phyloP scores from a whole-genome alignment of 2,888 invertebrate genomes.

The Caenorhabditis becei region DNA sequence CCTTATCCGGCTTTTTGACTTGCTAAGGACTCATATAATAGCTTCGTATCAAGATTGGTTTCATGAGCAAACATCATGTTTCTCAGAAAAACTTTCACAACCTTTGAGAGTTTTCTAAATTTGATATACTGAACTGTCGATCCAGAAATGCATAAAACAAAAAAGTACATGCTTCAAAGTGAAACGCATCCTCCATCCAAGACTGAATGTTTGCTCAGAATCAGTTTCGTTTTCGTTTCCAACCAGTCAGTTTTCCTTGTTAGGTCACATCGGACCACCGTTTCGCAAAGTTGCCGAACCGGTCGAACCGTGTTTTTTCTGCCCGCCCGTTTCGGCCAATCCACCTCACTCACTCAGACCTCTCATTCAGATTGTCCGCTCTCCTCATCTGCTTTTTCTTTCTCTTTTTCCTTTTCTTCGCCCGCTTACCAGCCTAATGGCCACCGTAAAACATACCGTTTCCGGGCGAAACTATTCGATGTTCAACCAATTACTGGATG shows the following conservation, averaged over 20 bases:
- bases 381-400: slow-evolving; percentile 13
- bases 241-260: not conserved
- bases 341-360: slow-evolving; percentile 29
- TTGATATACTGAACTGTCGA: no score
- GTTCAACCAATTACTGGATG: slow-evolving; percentile 36
- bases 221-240: slow-evolving; percentile 3
- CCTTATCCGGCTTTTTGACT: not conserved
- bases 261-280: slow-evolving; percentile 15
- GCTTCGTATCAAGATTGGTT: no score
- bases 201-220: slow-evolving; percentile 20
- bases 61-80: no score
- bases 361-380: slow-evolving; percentile 41
- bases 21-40: no score
- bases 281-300: slow-evolving; percentile 38
- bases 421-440: slow-evolving; percentile 36
- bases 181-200: not conserved
- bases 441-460: slow-evolving; percentile 56
- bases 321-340: slow-evolving; percentile 39
- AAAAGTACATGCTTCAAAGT: no score
- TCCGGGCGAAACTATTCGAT: slow-evolving; percentile 34
- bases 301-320: slow-evolving; percentile 45
- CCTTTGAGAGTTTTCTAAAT: no score
- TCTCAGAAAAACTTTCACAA: no score
- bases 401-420: slow-evolving; percentile 2
- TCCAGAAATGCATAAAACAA: no score